Percentiles rank a stretch among this genome's conserved stretches.
Conservation (phyloP, 1,140 invertebrate species). For the Drosophila ananassae region DNA sequence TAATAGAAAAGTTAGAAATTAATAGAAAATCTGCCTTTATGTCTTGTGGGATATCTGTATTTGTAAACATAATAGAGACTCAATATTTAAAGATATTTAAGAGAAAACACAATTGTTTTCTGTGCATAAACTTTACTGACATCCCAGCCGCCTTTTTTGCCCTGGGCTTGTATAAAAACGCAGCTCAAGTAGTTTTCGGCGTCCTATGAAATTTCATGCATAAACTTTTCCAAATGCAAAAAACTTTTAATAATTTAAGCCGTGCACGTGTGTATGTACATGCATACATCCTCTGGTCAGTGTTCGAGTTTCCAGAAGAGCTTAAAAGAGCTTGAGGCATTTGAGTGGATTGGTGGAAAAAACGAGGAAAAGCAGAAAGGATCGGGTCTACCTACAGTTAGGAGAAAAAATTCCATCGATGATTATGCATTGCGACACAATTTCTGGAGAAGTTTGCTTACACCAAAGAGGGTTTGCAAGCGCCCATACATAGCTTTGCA, state of each 20-base stretch:
- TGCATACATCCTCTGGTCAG: slow-evolving; percentile 31
- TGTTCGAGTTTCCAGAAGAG: slow-evolving; percentile 12
- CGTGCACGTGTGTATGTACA: slow-evolving; percentile 57
- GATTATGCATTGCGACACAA: slow-evolving; percentile 35
- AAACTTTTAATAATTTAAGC: slow-evolving; percentile 80
- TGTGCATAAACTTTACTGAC: not conserved
- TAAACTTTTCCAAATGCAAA: slow-evolving; percentile 75
- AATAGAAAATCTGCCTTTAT: too few relatives aligned
- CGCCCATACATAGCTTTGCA: too few relatives aligned
- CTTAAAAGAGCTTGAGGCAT: slow-evolving; percentile 51
- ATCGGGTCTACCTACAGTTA: not conserved
- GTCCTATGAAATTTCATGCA: slow-evolving; percentile 79
- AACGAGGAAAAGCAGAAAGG: slow-evolving; percentile 22
- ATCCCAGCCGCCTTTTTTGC: not conserved
- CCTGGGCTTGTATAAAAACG: slow-evolving; percentile 44
- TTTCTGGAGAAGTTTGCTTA: slow-evolving; percentile 45
- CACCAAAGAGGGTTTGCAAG: not conserved
- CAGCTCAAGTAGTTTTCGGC: slow-evolving; percentile 72
- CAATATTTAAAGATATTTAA: too few relatives aligned
- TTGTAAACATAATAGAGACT: too few relatives aligned
- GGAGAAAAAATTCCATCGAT: slow-evolving; percentile 24
- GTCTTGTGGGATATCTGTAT: not conserved
- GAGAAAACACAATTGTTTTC: not conserved
- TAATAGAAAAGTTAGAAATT: too few relatives aligned
- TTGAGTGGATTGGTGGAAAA: slow-evolving; percentile 12